Percentiles rank a stretch among this genome's conserved stretches.
Conservation (phyloP, 1,140 invertebrate species). For the Prorops nasuta region DNA sequence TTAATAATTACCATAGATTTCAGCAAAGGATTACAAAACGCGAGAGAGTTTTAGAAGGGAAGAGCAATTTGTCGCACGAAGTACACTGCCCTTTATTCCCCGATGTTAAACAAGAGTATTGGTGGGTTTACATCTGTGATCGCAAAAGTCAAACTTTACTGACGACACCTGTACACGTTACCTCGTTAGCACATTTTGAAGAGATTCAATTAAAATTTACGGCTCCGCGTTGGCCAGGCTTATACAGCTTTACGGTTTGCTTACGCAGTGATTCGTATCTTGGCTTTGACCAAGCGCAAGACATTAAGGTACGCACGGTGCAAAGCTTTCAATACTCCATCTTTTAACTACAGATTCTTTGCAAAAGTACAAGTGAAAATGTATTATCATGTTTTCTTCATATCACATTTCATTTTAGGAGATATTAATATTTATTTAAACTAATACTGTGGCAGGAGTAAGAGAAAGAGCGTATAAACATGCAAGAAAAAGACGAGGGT, state of each 20-base stretch:
- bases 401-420: too few species aligned
- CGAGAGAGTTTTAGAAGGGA: conserved; percentile 86
- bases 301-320: conserved; percentile 71
- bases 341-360: too few species aligned
- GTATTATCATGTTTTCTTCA: too few species aligned
- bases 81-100: conserved; percentile 97
- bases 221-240: conserved; percentile 87
- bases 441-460: too few species aligned
- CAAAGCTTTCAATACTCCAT: not conserved
- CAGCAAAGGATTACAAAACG: conserved; percentile 75
- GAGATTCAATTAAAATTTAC: conserved; percentile 91
- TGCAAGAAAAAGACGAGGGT: too few species aligned
- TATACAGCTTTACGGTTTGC: conserved; percentile 93
- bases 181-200: conserved; percentile 74
- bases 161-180: conserved; percentile 90
- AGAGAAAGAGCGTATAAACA: too few species aligned
- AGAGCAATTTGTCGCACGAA: conserved; percentile 89
- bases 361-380: too few species aligned
- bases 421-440: too few species aligned
- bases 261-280: conserved; percentile 90
- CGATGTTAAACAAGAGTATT: conserved; percentile 95
- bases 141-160: conserved; percentile 86
- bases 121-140: conserved; percentile 98
- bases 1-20: too few species aligned
- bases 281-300: conserved; percentile 86